Evolutionary conservation across 1,140 invertebrate species (phyloP).

Genomic region (Trichomalopsis sarcophagae): DNA sequence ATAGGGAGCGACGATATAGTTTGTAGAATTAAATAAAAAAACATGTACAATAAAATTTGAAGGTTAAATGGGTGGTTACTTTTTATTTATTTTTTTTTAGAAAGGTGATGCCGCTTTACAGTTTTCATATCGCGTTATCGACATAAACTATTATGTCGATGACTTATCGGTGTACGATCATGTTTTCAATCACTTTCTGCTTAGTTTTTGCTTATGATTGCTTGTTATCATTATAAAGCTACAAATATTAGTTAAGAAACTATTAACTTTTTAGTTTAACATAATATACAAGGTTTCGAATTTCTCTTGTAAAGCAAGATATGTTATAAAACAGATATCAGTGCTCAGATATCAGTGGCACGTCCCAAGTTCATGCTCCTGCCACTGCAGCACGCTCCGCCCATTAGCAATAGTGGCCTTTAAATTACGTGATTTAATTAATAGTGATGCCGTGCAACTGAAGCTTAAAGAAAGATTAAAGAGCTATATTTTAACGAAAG

Average conservation of each 20-base stretch:
- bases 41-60: too few relatives aligned
- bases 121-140: too few relatives aligned
- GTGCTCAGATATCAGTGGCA: slow-evolving; percentile 61
- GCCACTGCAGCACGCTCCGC: slow-evolving; percentile 57
- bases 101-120: background rate
- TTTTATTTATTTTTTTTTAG: too few relatives aligned
- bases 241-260: too few relatives aligned
- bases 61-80: too few relatives aligned
- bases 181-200: too few relatives aligned
- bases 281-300: background rate
- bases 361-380: slow-evolving; percentile 62
- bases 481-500: slow-evolving; percentile 45
- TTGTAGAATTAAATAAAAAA: too few relatives aligned
- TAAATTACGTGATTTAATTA: slow-evolving; percentile 66
- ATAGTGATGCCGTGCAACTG: slow-evolving; percentile 56
- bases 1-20: too few relatives aligned
- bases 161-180: too few relatives aligned
- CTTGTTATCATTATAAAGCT: too few relatives aligned
- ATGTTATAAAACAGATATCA: slow-evolving; percentile 64
- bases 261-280: background rate
- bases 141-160: too few relatives aligned
- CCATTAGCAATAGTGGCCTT: slow-evolving; percentile 62
- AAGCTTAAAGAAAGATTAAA: slow-evolving; percentile 56
- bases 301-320: background rate
- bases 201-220: too few relatives aligned